phyloP scores from a whole-genome alignment of 2,113 vertebrate species.

The Bubo blakistoni region DNA sequence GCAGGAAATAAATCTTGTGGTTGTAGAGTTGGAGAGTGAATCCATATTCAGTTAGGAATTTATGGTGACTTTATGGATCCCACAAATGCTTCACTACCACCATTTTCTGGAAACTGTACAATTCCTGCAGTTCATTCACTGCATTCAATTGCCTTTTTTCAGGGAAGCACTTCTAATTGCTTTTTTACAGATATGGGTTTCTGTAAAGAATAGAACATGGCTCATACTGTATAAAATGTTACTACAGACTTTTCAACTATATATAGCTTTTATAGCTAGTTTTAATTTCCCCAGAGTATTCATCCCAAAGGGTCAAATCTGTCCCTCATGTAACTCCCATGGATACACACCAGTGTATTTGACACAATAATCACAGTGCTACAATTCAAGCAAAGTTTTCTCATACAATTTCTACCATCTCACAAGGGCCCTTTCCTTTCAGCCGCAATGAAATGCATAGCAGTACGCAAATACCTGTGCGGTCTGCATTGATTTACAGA shows the following conservation, averaged over 20 bases:
- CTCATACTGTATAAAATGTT: not conserved
- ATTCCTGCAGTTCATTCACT: constrained; percentile 62
- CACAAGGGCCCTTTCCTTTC: constrained; percentile 2
- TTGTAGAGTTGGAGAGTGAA: constrained; percentile 62
- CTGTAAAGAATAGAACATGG: constrained; percentile 44
- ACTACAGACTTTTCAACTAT: constrained; percentile 33
- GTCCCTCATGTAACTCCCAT: not conserved
- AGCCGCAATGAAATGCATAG: not conserved
- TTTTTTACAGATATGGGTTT: constrained; percentile 53
- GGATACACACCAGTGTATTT: not conserved
- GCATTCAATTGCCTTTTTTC: constrained; percentile 33
- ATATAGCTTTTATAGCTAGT: constrained; percentile 17
- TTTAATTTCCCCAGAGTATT: constrained; percentile 46
- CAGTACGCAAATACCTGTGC: constrained; percentile 4
- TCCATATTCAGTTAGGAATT: constrained; percentile 68
- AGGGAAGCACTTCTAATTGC: constrained; percentile 57
- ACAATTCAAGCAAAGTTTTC: not conserved
- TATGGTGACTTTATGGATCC: constrained; percentile 67
- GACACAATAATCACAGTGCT: not conserved
- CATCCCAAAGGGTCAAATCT: constrained; percentile 4
- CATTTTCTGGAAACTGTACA: constrained; percentile 62
- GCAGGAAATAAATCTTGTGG: constrained; percentile 63
- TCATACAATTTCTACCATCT: not conserved
- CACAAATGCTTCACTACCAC: constrained; percentile 65
- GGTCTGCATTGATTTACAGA: constrained; percentile 14